These are phyloP conservation scores for Cephus spinipes DNA, from an alignment of 2,888 invertebrate species.

Conservation along the genomic window DNA sequence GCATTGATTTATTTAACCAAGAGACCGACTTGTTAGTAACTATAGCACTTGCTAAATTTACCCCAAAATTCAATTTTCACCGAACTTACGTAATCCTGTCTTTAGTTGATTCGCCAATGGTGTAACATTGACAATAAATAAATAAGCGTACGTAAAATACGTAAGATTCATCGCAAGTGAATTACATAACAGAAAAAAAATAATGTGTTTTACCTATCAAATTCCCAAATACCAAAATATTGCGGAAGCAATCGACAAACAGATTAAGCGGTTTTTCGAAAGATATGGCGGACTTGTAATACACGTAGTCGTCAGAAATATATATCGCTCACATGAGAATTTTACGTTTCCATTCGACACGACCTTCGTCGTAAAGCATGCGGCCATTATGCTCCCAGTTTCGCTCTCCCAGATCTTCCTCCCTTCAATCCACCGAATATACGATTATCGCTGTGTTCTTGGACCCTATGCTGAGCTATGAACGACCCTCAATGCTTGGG, in stretches of 20 bases:
- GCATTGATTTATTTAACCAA: background rate
- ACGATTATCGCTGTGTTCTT: background rate
- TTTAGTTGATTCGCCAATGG: background rate
- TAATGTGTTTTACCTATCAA: background rate
- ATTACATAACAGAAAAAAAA: background rate
- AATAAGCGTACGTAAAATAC: too few relatives aligned
- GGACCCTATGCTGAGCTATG: background rate
- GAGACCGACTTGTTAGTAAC: background rate
- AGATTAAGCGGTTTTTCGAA: background rate
- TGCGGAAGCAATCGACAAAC: background rate
- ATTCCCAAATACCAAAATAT: background rate
- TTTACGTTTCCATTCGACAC: background rate
- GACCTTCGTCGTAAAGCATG: background rate
- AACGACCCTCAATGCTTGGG: background rate
- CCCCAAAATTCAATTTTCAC: background rate
- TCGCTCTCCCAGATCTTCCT: background rate
- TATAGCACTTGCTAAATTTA: background rate
- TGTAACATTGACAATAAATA: too few relatives aligned
- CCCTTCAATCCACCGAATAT: background rate
- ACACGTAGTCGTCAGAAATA: background rate
- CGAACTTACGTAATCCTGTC: background rate
- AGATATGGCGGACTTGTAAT: background rate
- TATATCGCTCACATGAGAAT: background rate
- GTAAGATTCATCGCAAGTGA: background rate
- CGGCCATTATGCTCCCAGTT: background rate